These are phyloP conservation scores for Hydrophis major DNA, from an alignment of 2,797 vertebrate genomes.

Conservation along the genomic window DNA sequence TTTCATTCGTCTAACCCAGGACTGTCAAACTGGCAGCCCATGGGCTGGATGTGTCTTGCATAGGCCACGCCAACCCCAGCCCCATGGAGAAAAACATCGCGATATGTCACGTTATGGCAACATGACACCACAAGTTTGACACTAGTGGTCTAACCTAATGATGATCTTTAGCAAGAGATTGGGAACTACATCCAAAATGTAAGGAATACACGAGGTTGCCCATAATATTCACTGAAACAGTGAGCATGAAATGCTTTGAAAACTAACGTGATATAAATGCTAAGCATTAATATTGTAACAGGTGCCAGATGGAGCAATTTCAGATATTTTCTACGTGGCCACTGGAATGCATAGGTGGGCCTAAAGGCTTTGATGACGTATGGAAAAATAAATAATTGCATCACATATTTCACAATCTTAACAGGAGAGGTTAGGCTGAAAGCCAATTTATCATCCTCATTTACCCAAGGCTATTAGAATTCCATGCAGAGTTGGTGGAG, in stretches of 20 bases:
- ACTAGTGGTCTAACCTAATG: not conserved
- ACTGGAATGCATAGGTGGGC: not conserved
- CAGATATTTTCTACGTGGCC: constrained; percentile 10
- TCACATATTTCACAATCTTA: not conserved
- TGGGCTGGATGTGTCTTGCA: fast-evolving
- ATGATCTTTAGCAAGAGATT: not conserved
- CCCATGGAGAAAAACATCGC: too few species aligned
- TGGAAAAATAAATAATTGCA: constrained; percentile 17
- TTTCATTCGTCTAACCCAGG: not conserved
- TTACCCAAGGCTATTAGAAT: not conserved
- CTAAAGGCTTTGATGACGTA: constrained; percentile 17
- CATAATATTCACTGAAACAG: not conserved
- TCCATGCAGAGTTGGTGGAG: not conserved
- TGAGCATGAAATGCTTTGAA: not conserved
- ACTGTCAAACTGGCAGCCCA: too few species aligned
- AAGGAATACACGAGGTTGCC: not conserved
- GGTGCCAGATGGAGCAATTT: constrained; percentile 21
- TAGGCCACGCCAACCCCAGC: too few species aligned
- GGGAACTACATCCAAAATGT: not conserved
- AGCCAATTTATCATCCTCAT: not conserved
- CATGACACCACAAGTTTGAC: too few species aligned
- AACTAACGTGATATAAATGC: not conserved
- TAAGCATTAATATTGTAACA: constrained; percentile 1
- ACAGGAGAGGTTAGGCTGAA: constrained; percentile 4
- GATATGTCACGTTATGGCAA: too few species aligned